Base-by-base conservation (phyloP, 2,888 invertebrate species). In the Nomada flava region DNA sequence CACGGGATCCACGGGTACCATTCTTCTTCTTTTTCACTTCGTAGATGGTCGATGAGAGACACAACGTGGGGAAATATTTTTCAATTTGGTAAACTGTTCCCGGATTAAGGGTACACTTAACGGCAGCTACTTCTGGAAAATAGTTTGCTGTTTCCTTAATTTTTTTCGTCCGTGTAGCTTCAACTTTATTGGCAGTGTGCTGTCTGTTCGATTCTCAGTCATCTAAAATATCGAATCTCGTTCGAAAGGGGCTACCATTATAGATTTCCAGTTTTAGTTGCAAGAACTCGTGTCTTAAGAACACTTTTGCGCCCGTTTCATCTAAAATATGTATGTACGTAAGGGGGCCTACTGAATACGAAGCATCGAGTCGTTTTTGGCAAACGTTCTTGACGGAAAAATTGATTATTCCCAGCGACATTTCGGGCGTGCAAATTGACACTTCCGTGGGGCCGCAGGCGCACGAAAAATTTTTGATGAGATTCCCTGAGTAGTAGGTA, bases 381-480 rank as follows among this genome's bases (percentile, higher is more conserved):
- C 73, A 47, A 20, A 55, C 55, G 44, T 47, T 29, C 29, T 9
- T 23, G 9, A 5, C 10, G 10, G 64, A 52, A 69, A 69, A 69
- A 53, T 70, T 53, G 69, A 70, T 70, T 26, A 52, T 60, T 60
- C 26, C 9, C 26, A 2, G 15, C n/a, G 5, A 42, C 26, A n/a
- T 69, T 20, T 50, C 11, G 50, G 3, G 1, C 15, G 26, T 20
- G 23, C 7, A 53, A 70, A 75, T 75, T 29, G 75, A 62, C 75
- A 50, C 60, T 75, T 75, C 42, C 69, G 75, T 2, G 15, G 13
- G n/a, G 36, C 13, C 18, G 18, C 13, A n/a, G 4, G 70, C 69
- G 70, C 29, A 44, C n/a, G 23, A 53, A 62, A 70, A 62, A 62
- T 70, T 70, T 62, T 53, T 20, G 26, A 70, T 29, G 60, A 62